phyloP scores from a whole-genome alignment of 2,113 vertebrate species.

The Zosterops pallidus region DNA sequence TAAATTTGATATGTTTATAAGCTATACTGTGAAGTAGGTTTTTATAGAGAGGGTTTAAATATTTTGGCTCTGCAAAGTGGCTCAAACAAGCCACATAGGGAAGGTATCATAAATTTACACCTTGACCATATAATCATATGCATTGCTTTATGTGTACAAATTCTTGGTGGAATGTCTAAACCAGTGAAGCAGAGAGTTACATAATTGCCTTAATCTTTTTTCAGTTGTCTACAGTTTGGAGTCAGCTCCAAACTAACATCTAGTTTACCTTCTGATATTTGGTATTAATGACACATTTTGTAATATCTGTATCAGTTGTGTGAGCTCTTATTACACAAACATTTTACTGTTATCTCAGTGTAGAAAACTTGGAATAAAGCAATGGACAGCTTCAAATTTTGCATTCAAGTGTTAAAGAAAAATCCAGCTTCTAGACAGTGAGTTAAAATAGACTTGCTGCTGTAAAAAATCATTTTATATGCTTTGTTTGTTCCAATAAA shows the following conservation, averaged over 20 bases:
- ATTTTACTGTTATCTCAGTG: neutral
- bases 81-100: neutral
- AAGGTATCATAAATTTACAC: neutral
- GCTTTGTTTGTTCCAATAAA: neutral
- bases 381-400: neutral
- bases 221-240: neutral
- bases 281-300: neutral
- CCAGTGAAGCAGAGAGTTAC: neutral
- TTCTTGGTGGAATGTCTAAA: neutral
- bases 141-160: neutral
- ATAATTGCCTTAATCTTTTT: neutral
- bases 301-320: neutral
- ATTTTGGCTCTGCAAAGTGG: neutral
- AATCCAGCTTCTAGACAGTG: fast-evolving
- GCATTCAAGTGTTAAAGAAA: neutral
- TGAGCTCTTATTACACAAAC: neutral
- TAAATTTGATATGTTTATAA: neutral
- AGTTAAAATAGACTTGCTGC: neutral
- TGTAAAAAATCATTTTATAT: neutral
- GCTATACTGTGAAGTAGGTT: neutral
- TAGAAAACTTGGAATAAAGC: neutral
- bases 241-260: neutral
- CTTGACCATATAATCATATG: neutral
- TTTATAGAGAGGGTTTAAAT: neutral
- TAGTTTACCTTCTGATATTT: neutral